A percentile compares a stretch with the other conserved stretches of the same genome.
These are phyloP conservation scores for Atlantisia rogersi DNA, from an alignment of 2,113 vertebrate species.

Conservation along the genomic window DNA sequence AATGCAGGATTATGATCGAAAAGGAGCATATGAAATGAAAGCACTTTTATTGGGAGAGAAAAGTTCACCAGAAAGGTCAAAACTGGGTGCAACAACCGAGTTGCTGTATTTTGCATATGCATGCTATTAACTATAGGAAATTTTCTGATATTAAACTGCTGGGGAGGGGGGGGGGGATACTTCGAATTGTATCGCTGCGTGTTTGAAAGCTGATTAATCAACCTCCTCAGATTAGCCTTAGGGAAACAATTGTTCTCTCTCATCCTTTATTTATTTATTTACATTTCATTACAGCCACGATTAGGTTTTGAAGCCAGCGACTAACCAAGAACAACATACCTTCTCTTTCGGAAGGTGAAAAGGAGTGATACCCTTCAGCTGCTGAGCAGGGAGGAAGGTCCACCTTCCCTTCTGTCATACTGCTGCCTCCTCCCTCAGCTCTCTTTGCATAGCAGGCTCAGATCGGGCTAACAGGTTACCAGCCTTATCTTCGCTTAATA, in stretches of 20 bases:
- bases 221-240: not conserved
- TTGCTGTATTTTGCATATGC: not conserved
- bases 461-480: not conserved
- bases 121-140: not conserved
- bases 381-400: not conserved
- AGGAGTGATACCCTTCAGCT: not conserved
- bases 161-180: accelerated
- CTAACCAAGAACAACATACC: not conserved
- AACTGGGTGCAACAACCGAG: not conserved
- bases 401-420: not conserved
- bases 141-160: not conserved
- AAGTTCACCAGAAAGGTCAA: not conserved
- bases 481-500: not conserved
- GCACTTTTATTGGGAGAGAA: not conserved
- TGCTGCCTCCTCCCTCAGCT: not conserved
- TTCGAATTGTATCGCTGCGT: not conserved
- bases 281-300: not conserved
- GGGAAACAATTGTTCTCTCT: not conserved
- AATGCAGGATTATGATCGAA: not conserved
- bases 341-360: not conserved
- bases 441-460: not conserved
- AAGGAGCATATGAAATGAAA: not conserved
- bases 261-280: not conserved
- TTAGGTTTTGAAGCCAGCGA: not conserved
- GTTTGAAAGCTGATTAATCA: slow-evolving; percentile 7